Conservation (phyloP, 2,797 vertebrate species). For the Alcedo atthis region DNA sequence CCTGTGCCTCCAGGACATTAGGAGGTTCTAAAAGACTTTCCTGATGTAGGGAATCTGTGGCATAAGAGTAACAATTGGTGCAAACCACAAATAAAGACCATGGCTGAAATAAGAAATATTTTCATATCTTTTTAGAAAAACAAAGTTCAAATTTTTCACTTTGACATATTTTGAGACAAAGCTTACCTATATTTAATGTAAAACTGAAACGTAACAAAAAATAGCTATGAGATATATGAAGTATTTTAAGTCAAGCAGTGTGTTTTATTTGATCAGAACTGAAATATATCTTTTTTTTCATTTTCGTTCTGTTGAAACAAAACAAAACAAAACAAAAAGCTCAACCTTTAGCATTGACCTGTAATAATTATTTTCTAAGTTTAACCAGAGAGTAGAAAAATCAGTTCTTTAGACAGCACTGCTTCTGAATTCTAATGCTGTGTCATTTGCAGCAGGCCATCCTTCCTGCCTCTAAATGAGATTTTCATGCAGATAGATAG, state of each 20-base stretch:
- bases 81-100: neutral
- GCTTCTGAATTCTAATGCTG: constrained; percentile 14
- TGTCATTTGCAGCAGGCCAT: constrained; percentile 28
- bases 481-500: constrained; percentile 38
- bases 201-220: neutral
- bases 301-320: too few species aligned
- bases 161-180: neutral
- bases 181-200: neutral
- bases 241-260: neutral
- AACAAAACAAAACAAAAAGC: neutral
- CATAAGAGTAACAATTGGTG: neutral
- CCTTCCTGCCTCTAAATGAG: constrained; percentile 48
- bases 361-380: neutral
- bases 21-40: neutral
- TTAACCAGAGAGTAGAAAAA: constrained; percentile 25
- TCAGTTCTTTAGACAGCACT: constrained; percentile 34
- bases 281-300: constrained; percentile 17
- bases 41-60: neutral
- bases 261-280: constrained; percentile 1
- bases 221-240: neutral
- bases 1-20: neutral
- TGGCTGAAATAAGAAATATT: neutral
- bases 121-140: neutral
- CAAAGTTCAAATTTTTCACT: neutral
- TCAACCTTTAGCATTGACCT: neutral